Evolutionary conservation across 2,797 vertebrate species (phyloP).

Genomic region (Alca torda): DNA sequence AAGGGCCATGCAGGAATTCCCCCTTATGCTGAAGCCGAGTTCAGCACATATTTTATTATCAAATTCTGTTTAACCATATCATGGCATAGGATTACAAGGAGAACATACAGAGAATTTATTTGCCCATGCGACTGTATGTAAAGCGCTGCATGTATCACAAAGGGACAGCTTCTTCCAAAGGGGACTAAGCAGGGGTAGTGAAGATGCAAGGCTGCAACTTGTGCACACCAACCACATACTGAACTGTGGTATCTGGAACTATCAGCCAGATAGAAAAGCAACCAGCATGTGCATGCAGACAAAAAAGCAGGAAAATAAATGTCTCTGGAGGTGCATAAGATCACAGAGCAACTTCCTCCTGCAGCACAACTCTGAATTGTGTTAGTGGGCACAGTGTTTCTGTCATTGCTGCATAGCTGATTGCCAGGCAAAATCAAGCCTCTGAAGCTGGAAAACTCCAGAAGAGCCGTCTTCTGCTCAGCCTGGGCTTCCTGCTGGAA

Average conservation of each 20-base stretch:
- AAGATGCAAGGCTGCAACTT: neutral
- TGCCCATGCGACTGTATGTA: neutral
- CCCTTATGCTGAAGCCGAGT: neutral
- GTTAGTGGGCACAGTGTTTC: fast-evolving
- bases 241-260: neutral
- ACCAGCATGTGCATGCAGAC: fast-evolving
- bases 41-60: neutral
- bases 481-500: neutral
- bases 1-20: neutral
- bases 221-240: neutral
- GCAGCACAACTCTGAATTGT: neutral
- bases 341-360: neutral
- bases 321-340: neutral
- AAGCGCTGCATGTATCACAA: neutral
- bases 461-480: neutral
- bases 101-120: neutral
- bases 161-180: neutral
- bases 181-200: neutral
- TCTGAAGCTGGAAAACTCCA: neutral
- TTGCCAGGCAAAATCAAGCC: neutral
- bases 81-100: neutral
- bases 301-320: neutral
- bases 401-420: neutral
- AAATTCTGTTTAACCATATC: neutral
- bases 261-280: neutral